Base-by-base conservation (phyloP, 2,888 invertebrate genomes). In the Trachelus iudaicus region DNA sequence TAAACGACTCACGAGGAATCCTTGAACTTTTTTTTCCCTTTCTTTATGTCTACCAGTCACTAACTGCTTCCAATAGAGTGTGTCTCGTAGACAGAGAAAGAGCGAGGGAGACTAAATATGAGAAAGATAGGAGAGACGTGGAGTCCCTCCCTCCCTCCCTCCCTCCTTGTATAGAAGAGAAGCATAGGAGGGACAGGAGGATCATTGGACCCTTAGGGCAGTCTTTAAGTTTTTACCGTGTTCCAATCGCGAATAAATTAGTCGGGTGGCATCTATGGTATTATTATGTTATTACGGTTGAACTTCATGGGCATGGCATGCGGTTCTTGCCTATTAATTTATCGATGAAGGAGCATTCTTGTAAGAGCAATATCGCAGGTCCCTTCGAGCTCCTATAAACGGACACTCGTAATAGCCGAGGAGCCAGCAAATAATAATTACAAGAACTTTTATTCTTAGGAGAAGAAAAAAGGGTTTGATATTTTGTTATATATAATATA, bases 281-380 rank as follows among this genome's bases (percentile, higher is more conserved):
- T 84, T 81, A 84, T 83, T 83, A 83, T 79, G 84, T 84, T 82
- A 83, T 83, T 84, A 84, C 80, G 77, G 81, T 76, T 81, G 69
- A 79, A 78, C 76, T 82, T 69, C 33, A 74, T 73, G 76, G 75
- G 73, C 75, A 69, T 71, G 68, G 78, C 69, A 77, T 40, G 78
- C 73, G 56, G 73, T 76, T 80, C 81, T 81, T 78, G 74, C 77
- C 84, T 83, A 85, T 84, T 82, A 84, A 85, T 85, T 85, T 83
- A 85, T 85, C 83, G 80, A 81, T 78, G 81, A 80, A 79, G 71
- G 73, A 79, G 35, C 76, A 83, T 81, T 81, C 81, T 76, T 71
- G 73, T 76, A 69, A 73, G 73, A 75, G 71, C 71, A 71, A 31
- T 31, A 34, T 71, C 56, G n/a, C n/a, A 56, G 15, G 56, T 56